phyloP scores from a whole-genome alignment of 2,113 vertebrate genomes.

The Typhlomys cinereus region DNA sequence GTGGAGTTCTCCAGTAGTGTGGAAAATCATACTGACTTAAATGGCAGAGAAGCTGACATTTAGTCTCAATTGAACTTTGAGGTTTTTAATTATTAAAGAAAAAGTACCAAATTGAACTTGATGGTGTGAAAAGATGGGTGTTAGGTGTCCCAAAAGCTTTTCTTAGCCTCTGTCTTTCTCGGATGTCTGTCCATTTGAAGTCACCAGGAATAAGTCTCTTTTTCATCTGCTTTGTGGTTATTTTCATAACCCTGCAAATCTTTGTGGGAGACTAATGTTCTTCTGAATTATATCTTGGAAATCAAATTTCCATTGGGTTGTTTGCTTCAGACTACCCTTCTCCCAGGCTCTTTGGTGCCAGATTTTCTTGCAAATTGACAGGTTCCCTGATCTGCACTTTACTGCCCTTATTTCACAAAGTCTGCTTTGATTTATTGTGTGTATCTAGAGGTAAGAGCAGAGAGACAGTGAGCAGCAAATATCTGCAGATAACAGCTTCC shows the following conservation, averaged over 20 bases:
- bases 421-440: slow-evolving; percentile 54
- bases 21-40: slow-evolving; percentile 51
- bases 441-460: slow-evolving; percentile 10
- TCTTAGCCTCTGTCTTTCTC: background rate
- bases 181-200: background rate
- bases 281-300: slow-evolving; percentile 43
- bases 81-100: slow-evolving; percentile 47
- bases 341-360: slow-evolving; percentile 55
- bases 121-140: slow-evolving; percentile 16
- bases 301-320: slow-evolving; percentile 33
- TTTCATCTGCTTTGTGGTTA: slow-evolving; percentile 31
- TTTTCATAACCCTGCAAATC: slow-evolving; percentile 48
- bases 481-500: slow-evolving; percentile 58
- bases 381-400: background rate
- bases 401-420: slow-evolving; percentile 47
- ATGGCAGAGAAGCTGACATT: background rate
- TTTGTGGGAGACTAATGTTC: slow-evolving; percentile 30
- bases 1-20: slow-evolving; percentile 41
- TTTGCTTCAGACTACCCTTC: slow-evolving; percentile 54
- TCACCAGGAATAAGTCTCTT: background rate
- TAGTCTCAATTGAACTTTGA: slow-evolving; percentile 42
- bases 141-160: background rate
- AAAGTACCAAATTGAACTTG: slow-evolving; percentile 6
- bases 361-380: slow-evolving; percentile 50
- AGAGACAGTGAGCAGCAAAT: slow-evolving; percentile 38